phyloP scores from a whole-genome alignment of 2,113 vertebrate species.

The Nesoenas mayeri region DNA sequence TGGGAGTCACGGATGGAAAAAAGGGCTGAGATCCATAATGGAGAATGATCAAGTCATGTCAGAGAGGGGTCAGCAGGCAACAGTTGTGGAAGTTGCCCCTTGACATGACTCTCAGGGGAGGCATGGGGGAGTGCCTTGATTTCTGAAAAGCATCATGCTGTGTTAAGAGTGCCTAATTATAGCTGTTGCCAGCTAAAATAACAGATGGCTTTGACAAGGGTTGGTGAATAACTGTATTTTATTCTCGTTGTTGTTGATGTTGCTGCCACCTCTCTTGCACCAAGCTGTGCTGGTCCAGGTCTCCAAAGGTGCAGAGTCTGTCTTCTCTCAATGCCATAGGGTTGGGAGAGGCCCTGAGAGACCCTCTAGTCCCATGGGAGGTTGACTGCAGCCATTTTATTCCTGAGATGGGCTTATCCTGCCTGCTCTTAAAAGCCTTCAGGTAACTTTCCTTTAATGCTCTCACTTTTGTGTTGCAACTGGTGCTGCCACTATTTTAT shows the following conservation, averaged over 20 bases:
- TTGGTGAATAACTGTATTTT: not conserved
- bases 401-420: not conserved
- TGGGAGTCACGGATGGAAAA: not conserved
- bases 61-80: not conserved
- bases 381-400: not conserved
- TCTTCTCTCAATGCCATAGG: not conserved
- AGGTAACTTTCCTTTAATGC: not conserved
- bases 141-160: not conserved
- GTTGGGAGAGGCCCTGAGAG: not conserved
- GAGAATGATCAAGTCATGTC: not conserved
- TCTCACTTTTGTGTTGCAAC: not conserved
- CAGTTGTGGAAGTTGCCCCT: not conserved
- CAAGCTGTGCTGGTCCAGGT: accelerated
- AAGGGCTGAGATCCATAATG: not conserved
- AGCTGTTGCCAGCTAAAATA: not conserved
- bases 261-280: not conserved
- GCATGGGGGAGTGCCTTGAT: not conserved
- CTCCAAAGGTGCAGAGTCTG: not conserved
- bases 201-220: not conserved
- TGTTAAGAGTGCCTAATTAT: not conserved
- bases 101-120: not conserved
- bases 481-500: not conserved
- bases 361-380: not conserved
- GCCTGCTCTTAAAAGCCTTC: not conserved
- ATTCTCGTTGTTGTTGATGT: not conserved